A percentile compares a stretch with the other conserved stretches of the same genome.
These are phyloP conservation scores for Belonocnema kinseyi DNA, from an alignment of 1,140 invertebrate genomes.

Conservation along the genomic window DNA sequence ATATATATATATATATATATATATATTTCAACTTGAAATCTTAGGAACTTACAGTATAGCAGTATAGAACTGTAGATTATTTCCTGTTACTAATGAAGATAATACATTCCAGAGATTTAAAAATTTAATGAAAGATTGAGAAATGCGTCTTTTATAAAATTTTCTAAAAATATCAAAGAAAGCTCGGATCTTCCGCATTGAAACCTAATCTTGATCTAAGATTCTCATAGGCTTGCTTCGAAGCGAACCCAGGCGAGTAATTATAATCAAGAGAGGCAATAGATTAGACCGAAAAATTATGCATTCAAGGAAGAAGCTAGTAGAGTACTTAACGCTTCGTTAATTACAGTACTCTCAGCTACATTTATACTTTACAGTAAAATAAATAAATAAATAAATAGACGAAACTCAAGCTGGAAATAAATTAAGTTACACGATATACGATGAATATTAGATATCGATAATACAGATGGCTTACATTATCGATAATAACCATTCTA, in stretches of 20 bases:
- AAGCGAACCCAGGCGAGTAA: not conserved
- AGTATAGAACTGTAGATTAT: too few relatives aligned
- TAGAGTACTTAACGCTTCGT: conserved; percentile 2
- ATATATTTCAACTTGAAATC: too few relatives aligned
- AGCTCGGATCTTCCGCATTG: conserved; percentile 19
- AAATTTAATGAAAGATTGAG: too few relatives aligned
- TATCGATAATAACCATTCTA: conserved; percentile 11
- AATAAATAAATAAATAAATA: not conserved
- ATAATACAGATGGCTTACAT: not conserved
- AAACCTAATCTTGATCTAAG: conserved; percentile 28
- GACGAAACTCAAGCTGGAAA: not conserved
- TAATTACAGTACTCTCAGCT: not conserved
- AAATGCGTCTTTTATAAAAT: not conserved
- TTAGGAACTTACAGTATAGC: too few relatives aligned
- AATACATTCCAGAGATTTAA: too few relatives aligned
- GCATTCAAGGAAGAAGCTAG: conserved; percentile 30
- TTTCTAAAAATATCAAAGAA: not conserved
- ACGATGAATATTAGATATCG: too few relatives aligned
- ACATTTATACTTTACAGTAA: not conserved
- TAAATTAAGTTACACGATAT: too few relatives aligned
- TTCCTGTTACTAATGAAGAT: too few relatives aligned
- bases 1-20: too few relatives aligned
- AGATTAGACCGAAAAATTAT: conserved; percentile 25
- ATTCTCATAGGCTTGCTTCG: conserved; percentile 1
- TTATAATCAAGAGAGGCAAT: conserved; percentile 15